Evolutionary conservation across 2,113 vertebrate genomes (phyloP).

Genomic region (Emberiza fucata): DNA sequence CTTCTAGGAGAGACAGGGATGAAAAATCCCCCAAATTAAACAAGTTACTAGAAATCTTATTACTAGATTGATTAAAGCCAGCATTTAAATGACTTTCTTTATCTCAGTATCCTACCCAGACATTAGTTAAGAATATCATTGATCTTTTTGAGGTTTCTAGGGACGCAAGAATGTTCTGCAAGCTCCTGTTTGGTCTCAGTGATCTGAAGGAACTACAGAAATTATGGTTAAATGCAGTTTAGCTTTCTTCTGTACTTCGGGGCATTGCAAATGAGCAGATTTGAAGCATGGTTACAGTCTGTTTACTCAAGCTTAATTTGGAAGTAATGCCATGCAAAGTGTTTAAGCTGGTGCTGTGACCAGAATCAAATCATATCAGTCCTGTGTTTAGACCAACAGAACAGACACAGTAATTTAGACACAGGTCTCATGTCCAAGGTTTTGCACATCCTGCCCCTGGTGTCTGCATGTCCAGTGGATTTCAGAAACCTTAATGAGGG

Average conservation of each 20-base stretch:
- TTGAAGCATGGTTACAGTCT: neutral
- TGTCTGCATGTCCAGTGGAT: neutral
- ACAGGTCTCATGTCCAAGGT: accelerated
- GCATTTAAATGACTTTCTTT: neutral
- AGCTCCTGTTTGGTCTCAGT: neutral
- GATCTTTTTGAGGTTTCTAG: neutral
- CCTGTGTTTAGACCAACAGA: neutral
- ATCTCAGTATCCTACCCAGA: neutral
- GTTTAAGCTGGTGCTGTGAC: neutral
- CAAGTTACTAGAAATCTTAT: neutral
- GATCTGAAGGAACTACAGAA: neutral
- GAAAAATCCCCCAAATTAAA: neutral
- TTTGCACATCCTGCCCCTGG: neutral
- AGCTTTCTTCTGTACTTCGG: neutral
- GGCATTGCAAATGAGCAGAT: neutral
- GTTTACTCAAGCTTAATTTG: neutral
- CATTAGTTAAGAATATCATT: neutral
- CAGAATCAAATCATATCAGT: neutral
- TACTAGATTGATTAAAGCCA: neutral
- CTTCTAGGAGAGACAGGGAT: neutral
- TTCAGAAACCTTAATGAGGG: neutral
- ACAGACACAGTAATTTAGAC: neutral
- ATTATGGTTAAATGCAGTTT: neutral
- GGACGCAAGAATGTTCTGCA: neutral
- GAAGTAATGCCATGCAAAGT: neutral